Percentiles rank a stretch among this genome's conserved stretches.
These are phyloP conservation scores for Contarinia nasturtii DNA, from an alignment of 1,140 invertebrate genomes.

Conservation along the genomic window DNA sequence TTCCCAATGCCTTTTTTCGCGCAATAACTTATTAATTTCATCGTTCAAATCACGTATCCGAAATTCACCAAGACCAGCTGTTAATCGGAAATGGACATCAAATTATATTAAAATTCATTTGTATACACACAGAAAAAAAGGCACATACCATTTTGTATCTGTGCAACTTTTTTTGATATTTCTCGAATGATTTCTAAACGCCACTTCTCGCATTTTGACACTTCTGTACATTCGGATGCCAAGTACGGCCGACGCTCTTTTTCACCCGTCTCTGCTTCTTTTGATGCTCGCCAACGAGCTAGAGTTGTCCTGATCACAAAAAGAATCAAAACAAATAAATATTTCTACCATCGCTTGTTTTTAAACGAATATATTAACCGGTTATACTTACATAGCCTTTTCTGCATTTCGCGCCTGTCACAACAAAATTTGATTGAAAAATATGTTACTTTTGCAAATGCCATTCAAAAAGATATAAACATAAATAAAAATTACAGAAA, in stretches of 20 bases:
- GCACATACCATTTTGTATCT: constrained; percentile 82
- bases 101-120: not conserved
- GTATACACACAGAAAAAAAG: constrained; percentile 1
- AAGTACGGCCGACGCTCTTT: constrained; percentile 79
- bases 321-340: constrained; percentile 4
- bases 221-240: constrained; percentile 79
- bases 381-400: constrained; percentile 63
- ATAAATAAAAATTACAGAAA: too few relatives aligned
- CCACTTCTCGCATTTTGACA: constrained; percentile 87
- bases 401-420: constrained; percentile 55
- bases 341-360: not conserved
- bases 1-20: constrained; percentile 96
- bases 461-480: too few relatives aligned
- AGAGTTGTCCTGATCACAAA: constrained; percentile 65
- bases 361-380: not conserved
- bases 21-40: constrained; percentile 94
- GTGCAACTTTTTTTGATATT: constrained; percentile 95
- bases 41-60: constrained; percentile 95
- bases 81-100: constrained; percentile 11
- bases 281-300: constrained; percentile 85
- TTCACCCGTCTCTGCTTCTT: constrained; percentile 63
- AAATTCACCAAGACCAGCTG: constrained; percentile 94
- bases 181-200: constrained; percentile 90
- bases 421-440: too few relatives aligned
- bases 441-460: too few relatives aligned